Percentiles rank a stretch among this genome's conserved stretches.
These are phyloP conservation scores for Coranthus polyacanthus DNA, from an alignment of 2,797 vertebrate species.

Conservation along the genomic window DNA sequence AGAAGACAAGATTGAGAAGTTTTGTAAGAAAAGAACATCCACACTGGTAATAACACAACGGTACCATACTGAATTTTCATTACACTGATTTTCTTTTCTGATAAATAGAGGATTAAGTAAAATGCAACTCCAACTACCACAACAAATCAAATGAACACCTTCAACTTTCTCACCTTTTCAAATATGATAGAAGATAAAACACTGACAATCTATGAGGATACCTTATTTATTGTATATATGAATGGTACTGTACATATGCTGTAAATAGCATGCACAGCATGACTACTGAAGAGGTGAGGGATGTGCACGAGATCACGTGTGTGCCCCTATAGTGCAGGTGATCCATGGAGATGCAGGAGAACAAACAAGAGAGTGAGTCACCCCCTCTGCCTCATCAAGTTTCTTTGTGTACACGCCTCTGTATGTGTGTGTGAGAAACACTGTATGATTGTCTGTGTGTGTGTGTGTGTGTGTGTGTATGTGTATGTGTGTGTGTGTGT, in stretches of 20 bases:
- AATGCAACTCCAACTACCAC: background rate
- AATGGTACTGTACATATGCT: slow-evolving; percentile 10
- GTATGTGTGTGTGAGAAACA: slow-evolving; percentile 19
- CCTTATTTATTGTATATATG: slow-evolving; percentile 15
- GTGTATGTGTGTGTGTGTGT: slow-evolving; percentile 5
- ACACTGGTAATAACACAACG: too few species aligned
- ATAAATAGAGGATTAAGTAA: too few species aligned
- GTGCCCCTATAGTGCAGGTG: slow-evolving; percentile 72
- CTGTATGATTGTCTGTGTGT: slow-evolving; percentile 4
- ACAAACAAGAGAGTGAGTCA: slow-evolving; percentile 80
- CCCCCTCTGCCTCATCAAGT: slow-evolving; percentile 66
- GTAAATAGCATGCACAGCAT: slow-evolving; percentile 14
- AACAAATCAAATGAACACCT: background rate
- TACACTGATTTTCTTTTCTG: too few species aligned
- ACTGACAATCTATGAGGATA: background rate
- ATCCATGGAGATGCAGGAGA: slow-evolving; percentile 69
- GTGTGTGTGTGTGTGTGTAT: background rate
- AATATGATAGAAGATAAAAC: slow-evolving; percentile 4
- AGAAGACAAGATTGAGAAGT: too few species aligned
- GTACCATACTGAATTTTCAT: too few species aligned
- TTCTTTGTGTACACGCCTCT: slow-evolving; percentile 56
- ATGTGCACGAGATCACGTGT: slow-evolving; percentile 65
- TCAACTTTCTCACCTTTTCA: too few species aligned
- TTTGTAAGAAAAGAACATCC: too few species aligned
- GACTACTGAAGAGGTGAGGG: slow-evolving; percentile 41